These are phyloP conservation scores for Drosophila heteroneura DNA, from an alignment of 2,888 invertebrate species.

Conservation along the genomic window DNA sequence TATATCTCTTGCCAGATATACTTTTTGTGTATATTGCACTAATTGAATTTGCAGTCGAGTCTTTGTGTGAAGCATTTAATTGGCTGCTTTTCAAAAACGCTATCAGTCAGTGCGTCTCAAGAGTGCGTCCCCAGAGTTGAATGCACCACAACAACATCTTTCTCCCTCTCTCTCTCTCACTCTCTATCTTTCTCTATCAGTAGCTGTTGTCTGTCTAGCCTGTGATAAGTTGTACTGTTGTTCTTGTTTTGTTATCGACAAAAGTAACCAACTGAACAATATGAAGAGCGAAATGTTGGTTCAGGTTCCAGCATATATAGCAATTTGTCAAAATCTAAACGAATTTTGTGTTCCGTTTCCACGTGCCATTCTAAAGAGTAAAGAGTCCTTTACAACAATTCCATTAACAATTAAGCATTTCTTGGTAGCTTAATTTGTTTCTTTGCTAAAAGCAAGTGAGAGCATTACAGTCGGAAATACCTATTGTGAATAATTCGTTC, in stretches of 20 bases:
- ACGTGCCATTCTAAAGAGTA: background rate
- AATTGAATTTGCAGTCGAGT: slow-evolving; percentile 75
- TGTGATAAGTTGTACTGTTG: background rate
- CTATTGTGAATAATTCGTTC: background rate
- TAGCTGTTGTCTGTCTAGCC: background rate
- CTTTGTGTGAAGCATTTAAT: slow-evolving; percentile 43
- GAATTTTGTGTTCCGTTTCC: too few species aligned
- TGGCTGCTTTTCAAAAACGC: slow-evolving; percentile 23
- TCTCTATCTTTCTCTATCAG: background rate
- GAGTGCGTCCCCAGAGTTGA: slow-evolving; percentile 32
- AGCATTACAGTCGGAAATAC: too few species aligned
- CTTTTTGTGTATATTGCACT: slow-evolving; percentile 34
- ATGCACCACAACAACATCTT: slow-evolving; percentile 45
- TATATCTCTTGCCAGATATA: background rate
- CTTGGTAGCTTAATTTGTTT: too few species aligned
- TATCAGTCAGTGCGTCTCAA: slow-evolving; percentile 31
- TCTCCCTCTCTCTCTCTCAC: background rate
- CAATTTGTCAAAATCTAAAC: background rate
- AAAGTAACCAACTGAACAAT: background rate
- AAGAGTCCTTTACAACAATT: too few species aligned
- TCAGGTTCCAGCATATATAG: background rate
- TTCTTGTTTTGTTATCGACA: background rate
- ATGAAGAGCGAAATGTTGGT: background rate
- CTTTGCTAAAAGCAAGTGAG: too few species aligned
- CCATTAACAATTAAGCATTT: too few species aligned